Base-by-base conservation (phyloP, 2,797 vertebrate species). In the Petrocephalus schoutedeni region DNA sequence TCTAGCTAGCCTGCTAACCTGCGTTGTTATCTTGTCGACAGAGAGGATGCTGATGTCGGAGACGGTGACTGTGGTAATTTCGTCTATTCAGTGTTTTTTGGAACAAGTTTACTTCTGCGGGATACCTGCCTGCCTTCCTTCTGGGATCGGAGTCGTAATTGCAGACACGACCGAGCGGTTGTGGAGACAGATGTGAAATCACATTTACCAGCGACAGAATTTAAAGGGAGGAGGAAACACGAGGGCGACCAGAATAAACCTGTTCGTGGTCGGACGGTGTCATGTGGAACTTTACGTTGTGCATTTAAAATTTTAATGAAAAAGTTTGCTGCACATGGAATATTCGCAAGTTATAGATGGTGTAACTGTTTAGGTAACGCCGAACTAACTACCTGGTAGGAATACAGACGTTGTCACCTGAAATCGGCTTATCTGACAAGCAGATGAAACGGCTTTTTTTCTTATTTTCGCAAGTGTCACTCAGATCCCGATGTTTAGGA, bases 1-100 rank as follows among this genome's bases (percentile, higher is more conserved):
- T 59, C 32, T 86, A 64, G 86, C 59, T 86, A 86, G 58, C 59
- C 19, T 67, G 58, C 41, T 64, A 64, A 53, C 36, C 58, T 86
- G 36, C 86, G 86, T 51, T 45, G 85, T 64, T 86, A 86, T 58
- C 85, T 51, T 16, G 8, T 21, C 45, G n/a, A 41, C 45, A 86
- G 57, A 86, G 86, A 53, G 59, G 86, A 86, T 86, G 86, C 41
- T 64, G 23, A 41, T 86, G 53, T 64, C 19, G 41, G 19, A 45
- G 36, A 86, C 85, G 56, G 85, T 86, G 85, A 86, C 85, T 23
- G 56, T 58, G 54, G 56, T 86, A n/a, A 86, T 86, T 59, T 59
- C 54, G 32, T 58, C 14, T 58, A n/a, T 59, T 86, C 36, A 41
- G 54, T 41, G 28, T 58, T 41, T 86, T 86, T 59, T 58, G 56